Evolutionary conservation across 2,888 invertebrate species (phyloP), one percentile per base, ranked within the genome.

Genomic region (Artemia sinica): DNA sequence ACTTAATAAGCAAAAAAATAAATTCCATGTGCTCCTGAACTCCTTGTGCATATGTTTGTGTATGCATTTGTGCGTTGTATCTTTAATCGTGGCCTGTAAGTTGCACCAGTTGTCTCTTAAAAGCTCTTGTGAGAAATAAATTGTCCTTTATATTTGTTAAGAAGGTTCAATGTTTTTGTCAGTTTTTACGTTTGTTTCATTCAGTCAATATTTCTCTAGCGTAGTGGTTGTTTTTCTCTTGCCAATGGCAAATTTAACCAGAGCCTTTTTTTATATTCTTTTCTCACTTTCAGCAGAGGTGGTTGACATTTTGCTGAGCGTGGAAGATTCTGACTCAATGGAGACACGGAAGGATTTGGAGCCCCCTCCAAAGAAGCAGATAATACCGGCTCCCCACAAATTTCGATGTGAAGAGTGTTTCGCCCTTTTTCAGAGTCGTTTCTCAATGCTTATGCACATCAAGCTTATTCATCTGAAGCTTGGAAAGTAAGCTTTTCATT

Each of bases 401-500:
- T 58, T 58, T 28, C 28, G 8, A 8, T 58, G 63, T 2, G 63
- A 58, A 9, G 63, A 58, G 28, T 58, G 63, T 9, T n/a, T 18
- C 28, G 63, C 14, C 8, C n/a, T 18, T 1, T 58, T 58, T 10
- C 63, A 58, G 63, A 58, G 63, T 58, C 63, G 63, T 28, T 58
- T 58, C 63, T 58, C 63, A n/a, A 18, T 18, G n/a, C 28, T 58
- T 8, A 58, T 58, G 63, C 63, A 58, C 3, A 58, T 58, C 8
- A 58, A 58, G 63, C 63, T 58, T 9, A 58, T 18, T 58, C 63
- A 58, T 28, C 63, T 58, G 14, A 28, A 58, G 28, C 63, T 58
- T 28, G 63, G 63, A 10, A 58, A 58, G 63, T 58, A 58, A 58
- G 63, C 9, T 3, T 41, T 41, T 41, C 6, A 41, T 41, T 41